A percentile compares a stretch with the other conserved stretches of the same genome.
phyloP scores from a whole-genome alignment of 2,797 vertebrate species.

The Betta splendens region DNA sequence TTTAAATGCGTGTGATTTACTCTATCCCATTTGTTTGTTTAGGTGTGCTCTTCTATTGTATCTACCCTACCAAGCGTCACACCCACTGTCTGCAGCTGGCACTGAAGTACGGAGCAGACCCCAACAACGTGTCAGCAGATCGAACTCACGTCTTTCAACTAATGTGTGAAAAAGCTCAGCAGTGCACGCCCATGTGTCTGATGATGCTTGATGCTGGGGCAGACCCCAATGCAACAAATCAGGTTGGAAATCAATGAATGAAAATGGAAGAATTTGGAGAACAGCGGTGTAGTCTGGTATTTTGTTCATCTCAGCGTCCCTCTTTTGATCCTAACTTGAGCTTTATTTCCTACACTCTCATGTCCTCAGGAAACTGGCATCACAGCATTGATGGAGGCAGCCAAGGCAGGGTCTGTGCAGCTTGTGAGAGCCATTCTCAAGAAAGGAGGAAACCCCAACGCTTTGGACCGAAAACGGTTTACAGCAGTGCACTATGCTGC shows the following conservation, averaged over 20 bases:
- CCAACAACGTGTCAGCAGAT: conserved; percentile 82
- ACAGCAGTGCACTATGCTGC: conserved; percentile 91
- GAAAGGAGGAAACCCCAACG: conserved; percentile 84
- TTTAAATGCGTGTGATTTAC: neutral
- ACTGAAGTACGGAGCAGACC: conserved; percentile 84
- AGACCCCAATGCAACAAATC: conserved; percentile 83
- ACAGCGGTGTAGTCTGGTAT: neutral
- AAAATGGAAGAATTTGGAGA: neutral
- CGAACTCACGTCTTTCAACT: conserved; percentile 87
- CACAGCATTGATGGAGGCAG: conserved; percentile 90
- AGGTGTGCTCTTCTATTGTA: conserved; percentile 93
- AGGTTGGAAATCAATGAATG: conserved; percentile 64
- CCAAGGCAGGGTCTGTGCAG: conserved; percentile 79
- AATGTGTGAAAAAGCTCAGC: conserved; percentile 85
- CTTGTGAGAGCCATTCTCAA: conserved; percentile 85
- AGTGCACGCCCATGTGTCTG: conserved; percentile 83
- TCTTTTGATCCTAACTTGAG: neutral
- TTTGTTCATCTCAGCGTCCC: neutral
- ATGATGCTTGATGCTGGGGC: conserved; percentile 87
- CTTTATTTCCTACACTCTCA: neutral
- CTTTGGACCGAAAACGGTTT: conserved; percentile 80
- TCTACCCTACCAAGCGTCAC: conserved; percentile 87
- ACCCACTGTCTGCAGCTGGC: conserved; percentile 83
- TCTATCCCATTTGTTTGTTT: neutral
- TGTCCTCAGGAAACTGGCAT: conserved; percentile 84